phyloP scores from a whole-genome alignment of 2,797 vertebrate species.

The Eulemur albifrons region DNA sequence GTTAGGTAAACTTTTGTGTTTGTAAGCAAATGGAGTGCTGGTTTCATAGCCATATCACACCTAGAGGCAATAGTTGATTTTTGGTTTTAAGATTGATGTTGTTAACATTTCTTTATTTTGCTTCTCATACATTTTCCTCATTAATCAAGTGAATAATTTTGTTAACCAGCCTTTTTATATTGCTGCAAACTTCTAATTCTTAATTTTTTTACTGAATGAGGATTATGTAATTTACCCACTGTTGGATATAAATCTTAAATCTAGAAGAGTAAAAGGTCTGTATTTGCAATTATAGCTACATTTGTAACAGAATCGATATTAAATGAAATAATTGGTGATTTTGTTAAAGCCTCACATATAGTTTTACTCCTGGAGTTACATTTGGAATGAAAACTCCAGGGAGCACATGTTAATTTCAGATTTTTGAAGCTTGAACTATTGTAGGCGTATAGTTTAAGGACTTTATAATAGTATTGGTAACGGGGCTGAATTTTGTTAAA shows the following conservation, averaged over 20 bases:
- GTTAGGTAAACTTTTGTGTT: neutral
- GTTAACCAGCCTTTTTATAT: neutral
- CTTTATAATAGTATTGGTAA: constrained; percentile 45
- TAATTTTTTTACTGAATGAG: neutral
- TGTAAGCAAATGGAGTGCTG: neutral
- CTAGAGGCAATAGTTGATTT: neutral
- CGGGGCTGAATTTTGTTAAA: constrained; percentile 53
- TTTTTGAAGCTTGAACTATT: constrained; percentile 52
- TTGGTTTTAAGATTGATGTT: neutral
- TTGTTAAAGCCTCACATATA: neutral
- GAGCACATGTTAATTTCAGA: constrained; percentile 49
- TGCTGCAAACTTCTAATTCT: neutral
- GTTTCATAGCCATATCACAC: neutral
- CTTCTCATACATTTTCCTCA: neutral
- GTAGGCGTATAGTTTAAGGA: neutral
- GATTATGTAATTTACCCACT: neutral
- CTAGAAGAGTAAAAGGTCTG: neutral
- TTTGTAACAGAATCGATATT: constrained; percentile 58
- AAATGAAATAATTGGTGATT: constrained; percentile 70
- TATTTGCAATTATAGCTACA: neutral
- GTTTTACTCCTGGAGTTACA: constrained; percentile 25
- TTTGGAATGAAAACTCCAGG: constrained; percentile 25
- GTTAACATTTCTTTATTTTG: constrained; percentile 20
- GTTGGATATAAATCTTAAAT: constrained; percentile 5
- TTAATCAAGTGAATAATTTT: neutral